Conservation (phyloP, 2,888 invertebrate species). For the Adelphocoris suturalis region DNA sequence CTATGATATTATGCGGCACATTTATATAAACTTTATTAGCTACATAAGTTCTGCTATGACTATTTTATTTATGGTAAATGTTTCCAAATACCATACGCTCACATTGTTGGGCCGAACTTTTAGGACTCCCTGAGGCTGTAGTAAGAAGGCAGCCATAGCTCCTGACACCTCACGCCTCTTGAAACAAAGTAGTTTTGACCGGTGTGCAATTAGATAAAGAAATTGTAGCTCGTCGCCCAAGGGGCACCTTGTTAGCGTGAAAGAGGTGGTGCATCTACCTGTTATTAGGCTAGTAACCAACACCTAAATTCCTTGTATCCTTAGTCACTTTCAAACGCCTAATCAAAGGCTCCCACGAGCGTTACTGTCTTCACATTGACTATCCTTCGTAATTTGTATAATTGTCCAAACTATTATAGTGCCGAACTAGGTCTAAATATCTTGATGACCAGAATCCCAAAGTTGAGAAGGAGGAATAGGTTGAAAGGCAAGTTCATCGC, state of each 20-base stretch:
- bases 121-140: neutral
- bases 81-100: neutral
- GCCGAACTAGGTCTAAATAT: neutral
- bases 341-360: constrained; percentile 14
- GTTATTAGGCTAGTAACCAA: constrained; percentile 49
- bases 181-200: constrained; percentile 66
- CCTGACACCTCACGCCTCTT: constrained; percentile 1
- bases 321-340: constrained; percentile 2
- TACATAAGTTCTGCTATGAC: too few species aligned
- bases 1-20: too few species aligned
- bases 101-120: neutral
- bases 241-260: constrained; percentile 39
- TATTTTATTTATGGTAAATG: too few species aligned
- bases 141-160: neutral
- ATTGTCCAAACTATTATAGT: neutral
- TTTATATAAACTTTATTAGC: too few species aligned
- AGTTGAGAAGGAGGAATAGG: neutral
- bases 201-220: constrained; percentile 64
- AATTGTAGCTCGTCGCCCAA: constrained; percentile 27
- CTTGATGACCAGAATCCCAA: neutral
- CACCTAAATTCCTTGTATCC: constrained; percentile 26
- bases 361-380: neutral
- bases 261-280: neutral
- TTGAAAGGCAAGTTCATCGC: neutral
- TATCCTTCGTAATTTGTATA: neutral